These are phyloP conservation scores for Drosophila atroscutellata DNA, from an alignment of 2,888 invertebrate species.

Conservation along the genomic window DNA sequence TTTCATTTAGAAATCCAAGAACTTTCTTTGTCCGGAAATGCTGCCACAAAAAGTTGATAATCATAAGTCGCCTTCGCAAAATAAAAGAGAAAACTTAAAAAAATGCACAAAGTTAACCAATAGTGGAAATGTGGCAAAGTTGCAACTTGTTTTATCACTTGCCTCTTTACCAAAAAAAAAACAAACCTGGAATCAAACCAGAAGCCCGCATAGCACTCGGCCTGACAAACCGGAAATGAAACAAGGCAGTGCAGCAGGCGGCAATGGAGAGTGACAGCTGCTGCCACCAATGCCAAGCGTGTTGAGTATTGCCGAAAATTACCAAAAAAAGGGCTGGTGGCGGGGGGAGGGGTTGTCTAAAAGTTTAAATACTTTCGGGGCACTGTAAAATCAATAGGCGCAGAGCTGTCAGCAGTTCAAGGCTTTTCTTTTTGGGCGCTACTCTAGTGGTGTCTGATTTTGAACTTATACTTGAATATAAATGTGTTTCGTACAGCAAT, in stretches of 20 bases:
- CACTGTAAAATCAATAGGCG: conserved; percentile 47
- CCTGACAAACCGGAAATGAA: conserved; percentile 60
- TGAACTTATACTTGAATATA: neutral
- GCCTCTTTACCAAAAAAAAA: conserved; percentile 1
- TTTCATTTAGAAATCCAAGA: conserved; percentile 12
- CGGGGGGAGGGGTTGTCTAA: neutral
- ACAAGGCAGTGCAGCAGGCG: conserved; percentile 30
- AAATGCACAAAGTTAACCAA: conserved; percentile 24
- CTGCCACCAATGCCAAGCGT: conserved; percentile 33
- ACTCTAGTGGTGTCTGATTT: neutral
- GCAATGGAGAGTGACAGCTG: conserved; percentile 47
- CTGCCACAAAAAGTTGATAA: conserved; percentile 40
- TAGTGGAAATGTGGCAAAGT: conserved; percentile 20
- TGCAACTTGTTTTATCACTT: conserved; percentile 21
- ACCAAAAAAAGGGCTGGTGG: neutral
- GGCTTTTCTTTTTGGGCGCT: conserved; percentile 11
- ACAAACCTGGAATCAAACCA: conserved; percentile 3
- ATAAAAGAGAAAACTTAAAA: conserved; percentile 6
- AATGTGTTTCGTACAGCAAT: neutral
- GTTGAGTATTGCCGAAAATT: conserved; percentile 2
- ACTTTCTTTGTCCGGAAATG: conserved; percentile 44
- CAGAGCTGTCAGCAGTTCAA: conserved; percentile 36
- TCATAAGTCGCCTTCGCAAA: conserved; percentile 22
- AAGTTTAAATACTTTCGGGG: conserved; percentile 37
- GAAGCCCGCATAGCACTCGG: conserved; percentile 30